phyloP scores from a whole-genome alignment of 2,113 vertebrate species.

The Otis tarda region DNA sequence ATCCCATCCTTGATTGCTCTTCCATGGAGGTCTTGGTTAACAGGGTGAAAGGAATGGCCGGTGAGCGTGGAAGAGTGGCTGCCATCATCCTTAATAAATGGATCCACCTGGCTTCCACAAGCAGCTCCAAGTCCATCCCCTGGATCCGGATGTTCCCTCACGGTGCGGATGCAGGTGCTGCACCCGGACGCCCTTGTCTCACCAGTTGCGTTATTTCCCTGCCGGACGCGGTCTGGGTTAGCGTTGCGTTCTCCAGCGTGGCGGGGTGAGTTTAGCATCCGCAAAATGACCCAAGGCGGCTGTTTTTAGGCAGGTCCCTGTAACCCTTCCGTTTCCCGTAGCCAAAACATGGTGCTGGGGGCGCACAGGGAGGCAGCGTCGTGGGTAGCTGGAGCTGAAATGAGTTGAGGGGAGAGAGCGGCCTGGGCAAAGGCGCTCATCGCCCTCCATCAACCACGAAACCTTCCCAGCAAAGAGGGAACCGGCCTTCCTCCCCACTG shows the following conservation, averaged over 20 bases:
- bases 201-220: background rate
- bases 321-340: background rate
- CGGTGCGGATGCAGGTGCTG: background rate
- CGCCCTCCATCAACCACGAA: background rate
- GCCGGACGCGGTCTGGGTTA: background rate
- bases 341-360: background rate
- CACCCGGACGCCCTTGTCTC: background rate
- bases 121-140: background rate
- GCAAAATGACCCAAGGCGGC: background rate
- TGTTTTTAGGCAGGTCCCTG: background rate
- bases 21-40: background rate
- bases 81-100: background rate
- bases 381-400: background rate
- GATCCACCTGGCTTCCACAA: background rate
- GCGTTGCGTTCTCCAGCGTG: fast-evolving
- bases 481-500: background rate
- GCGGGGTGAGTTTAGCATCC: background rate
- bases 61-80: background rate
- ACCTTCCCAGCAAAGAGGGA: background rate
- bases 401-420: background rate
- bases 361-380: background rate
- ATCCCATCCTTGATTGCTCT: background rate
- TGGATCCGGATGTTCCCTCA: background rate
- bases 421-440: background rate
- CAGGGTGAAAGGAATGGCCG: background rate